A percentile compares a stretch with the other conserved stretches of the same genome.
These are phyloP conservation scores for Urocyon cinereoargenteus DNA, from an alignment of 2,797 vertebrate species.

Conservation along the genomic window DNA sequence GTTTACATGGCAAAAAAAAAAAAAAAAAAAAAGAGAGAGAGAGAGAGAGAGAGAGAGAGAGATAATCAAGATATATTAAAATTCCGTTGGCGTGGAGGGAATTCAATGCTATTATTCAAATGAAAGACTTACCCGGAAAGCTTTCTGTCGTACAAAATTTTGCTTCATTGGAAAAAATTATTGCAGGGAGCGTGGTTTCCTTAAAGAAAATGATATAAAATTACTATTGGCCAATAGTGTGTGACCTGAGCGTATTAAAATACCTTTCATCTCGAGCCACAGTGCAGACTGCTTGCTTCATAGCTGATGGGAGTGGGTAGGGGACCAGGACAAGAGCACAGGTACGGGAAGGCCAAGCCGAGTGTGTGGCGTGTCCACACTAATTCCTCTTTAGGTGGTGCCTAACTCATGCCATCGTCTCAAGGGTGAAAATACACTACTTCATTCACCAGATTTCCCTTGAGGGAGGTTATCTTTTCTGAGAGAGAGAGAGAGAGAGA, in stretches of 20 bases:
- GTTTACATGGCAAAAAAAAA: slow-evolving; percentile 10
- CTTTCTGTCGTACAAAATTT: slow-evolving; percentile 71
- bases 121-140: slow-evolving; percentile 65
- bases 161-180: slow-evolving; percentile 72
- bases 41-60: neutral
- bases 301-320: slow-evolving; percentile 46
- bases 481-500: neutral
- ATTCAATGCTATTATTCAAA: slow-evolving; percentile 34
- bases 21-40: too few species aligned
- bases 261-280: slow-evolving; percentile 77
- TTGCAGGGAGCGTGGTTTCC: slow-evolving; percentile 72
- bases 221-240: slow-evolving; percentile 78
- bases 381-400: slow-evolving; percentile 38
- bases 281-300: slow-evolving; percentile 79
- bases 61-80: slow-evolving; percentile 53
- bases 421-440: neutral
- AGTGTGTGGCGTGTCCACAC: slow-evolving; percentile 43
- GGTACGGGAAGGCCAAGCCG: slow-evolving; percentile 57
- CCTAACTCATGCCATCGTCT: neutral
- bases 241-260: slow-evolving; percentile 77
- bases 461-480: slow-evolving; percentile 52
- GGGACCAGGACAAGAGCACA: slow-evolving; percentile 26
- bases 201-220: slow-evolving; percentile 72
- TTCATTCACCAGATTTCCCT: slow-evolving; percentile 39
- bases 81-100: slow-evolving; percentile 11